These are phyloP conservation scores for Callospermophilus lateralis DNA, from an alignment of 2,113 vertebrate genomes.

Conservation along the genomic window DNA sequence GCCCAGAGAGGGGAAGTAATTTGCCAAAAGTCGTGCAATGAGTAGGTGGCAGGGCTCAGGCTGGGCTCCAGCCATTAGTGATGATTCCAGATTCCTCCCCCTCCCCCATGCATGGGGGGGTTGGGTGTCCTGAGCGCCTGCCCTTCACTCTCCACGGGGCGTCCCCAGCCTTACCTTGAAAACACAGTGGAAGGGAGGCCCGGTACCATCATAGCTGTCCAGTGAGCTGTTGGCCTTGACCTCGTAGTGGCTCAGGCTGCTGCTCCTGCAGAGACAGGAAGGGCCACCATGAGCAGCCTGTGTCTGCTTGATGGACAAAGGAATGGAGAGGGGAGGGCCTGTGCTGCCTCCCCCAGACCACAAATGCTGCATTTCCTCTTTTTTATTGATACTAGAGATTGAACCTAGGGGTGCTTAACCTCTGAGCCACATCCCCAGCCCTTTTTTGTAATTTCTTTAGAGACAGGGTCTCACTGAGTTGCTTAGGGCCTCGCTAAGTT, in stretches of 20 bases:
- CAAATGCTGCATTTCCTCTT: neutral
- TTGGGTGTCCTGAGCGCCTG: neutral
- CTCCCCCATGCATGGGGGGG: neutral
- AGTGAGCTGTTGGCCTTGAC: slow-evolving; percentile 89
- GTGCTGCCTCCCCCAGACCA: neutral
- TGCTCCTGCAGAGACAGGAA: slow-evolving; percentile 86
- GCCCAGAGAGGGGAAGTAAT: neutral
- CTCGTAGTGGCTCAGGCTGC: slow-evolving; percentile 91
- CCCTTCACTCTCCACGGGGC: neutral
- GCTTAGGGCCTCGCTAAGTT: too few relatives aligned
- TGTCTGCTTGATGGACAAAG: rapidly evolving
- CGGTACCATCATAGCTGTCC: slow-evolving; percentile 83
- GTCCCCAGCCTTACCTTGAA: slow-evolving; percentile 87
- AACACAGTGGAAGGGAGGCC: slow-evolving; percentile 90
- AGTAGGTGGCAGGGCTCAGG: neutral
- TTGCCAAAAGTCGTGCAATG: neutral
- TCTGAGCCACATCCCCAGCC: too few relatives aligned
- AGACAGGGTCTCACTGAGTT: too few relatives aligned
- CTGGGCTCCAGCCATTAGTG: neutral
- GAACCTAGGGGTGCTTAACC: too few relatives aligned
- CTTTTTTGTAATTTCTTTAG: too few relatives aligned
- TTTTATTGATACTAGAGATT: too few relatives aligned
- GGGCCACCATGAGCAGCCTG: rapidly evolving
- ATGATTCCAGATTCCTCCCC: neutral
- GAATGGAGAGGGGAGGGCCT: rapidly evolving